Conservation (phyloP, 2,888 invertebrate species). For the Desoria tigrina region DNA sequence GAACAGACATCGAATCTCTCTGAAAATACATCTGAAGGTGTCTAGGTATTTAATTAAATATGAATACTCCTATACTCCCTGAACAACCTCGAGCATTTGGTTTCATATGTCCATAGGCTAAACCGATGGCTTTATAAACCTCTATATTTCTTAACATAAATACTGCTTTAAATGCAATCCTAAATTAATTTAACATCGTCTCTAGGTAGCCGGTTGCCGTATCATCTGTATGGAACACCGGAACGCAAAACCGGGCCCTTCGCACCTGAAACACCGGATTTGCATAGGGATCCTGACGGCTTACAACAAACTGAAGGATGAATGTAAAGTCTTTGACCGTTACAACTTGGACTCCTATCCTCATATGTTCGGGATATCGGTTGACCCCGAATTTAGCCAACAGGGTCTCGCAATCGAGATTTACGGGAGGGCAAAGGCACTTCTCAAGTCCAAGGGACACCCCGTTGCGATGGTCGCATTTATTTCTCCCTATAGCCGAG, state of each 20-base stretch:
- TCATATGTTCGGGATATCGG: constrained; percentile 14
- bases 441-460: constrained; percentile 5
- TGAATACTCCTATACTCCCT: no score
- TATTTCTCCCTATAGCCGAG: not conserved
- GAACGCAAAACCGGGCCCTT: no score
- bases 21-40: no score
- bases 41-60: no score
- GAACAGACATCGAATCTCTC: no score
- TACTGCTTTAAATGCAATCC: no score
- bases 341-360: constrained; percentile 10
- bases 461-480: not conserved
- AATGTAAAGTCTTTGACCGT: not conserved
- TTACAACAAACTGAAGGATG: not conserved
- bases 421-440: constrained; percentile 6
- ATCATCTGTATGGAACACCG: constrained; percentile 7
- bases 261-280: not conserved
- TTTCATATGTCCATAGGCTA: no score
- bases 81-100: no score
- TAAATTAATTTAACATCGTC: no score
- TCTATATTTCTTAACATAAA: no score
- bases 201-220: constrained; percentile 12
- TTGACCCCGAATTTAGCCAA: constrained; percentile 2
- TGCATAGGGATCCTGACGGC: constrained; percentile 11
- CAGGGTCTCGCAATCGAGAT: constrained; percentile 15
- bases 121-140: no score